These are phyloP conservation scores for Eleginops maclovinus DNA, from an alignment of 2,113 vertebrate genomes.

Conservation along the genomic window DNA sequence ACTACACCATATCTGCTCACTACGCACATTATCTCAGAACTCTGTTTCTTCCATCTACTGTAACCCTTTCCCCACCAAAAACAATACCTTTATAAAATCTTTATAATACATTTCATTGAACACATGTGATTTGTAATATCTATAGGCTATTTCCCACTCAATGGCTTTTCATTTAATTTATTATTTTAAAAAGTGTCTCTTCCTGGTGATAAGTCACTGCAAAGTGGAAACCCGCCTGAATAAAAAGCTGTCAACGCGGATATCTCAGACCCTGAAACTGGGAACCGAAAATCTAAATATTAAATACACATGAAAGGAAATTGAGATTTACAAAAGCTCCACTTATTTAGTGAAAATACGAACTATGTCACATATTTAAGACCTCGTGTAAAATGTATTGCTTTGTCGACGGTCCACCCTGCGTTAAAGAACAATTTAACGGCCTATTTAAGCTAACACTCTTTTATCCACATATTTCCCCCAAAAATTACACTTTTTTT, in stretches of 20 bases:
- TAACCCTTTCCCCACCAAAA: neutral
- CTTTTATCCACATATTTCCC: too few relatives aligned
- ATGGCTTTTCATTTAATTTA: neutral
- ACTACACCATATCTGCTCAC: neutral
- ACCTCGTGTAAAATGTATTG: neutral
- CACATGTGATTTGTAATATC: neutral
- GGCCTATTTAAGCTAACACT: neutral
- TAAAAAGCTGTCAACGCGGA: neutral
- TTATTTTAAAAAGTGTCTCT: constrained; percentile 5
- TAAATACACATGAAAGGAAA: neutral
- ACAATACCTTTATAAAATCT: neutral
- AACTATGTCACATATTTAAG: too few relatives aligned
- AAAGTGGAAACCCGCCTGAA: neutral
- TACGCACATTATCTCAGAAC: neutral
- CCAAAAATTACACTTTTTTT: too few relatives aligned
- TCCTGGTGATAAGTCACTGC: neutral
- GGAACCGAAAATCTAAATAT: too few relatives aligned
- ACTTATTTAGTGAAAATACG: neutral
- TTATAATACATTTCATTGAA: neutral
- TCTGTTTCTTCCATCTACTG: neutral
- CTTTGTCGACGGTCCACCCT: neutral
- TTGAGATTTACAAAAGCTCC: neutral
- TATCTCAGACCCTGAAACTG: neutral
- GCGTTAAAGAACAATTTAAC: neutral
- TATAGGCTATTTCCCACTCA: neutral